A percentile compares a stretch with the other conserved stretches of the same genome.
Conservation (phyloP, 2,888 invertebrate genomes). For the Nematopogon swammerdamellus region DNA sequence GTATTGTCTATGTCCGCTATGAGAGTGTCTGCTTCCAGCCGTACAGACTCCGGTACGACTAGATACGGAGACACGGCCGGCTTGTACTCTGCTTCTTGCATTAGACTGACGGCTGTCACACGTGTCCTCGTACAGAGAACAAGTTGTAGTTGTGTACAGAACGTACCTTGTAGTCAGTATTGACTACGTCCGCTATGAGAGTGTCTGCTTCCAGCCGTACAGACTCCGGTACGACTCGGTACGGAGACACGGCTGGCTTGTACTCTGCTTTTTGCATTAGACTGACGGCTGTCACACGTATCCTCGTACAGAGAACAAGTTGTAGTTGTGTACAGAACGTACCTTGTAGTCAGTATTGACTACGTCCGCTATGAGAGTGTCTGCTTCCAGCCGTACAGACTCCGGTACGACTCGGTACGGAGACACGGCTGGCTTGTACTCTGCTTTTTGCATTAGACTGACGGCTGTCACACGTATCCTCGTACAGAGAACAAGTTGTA, state of each 20-base stretch:
- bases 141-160: too few relatives aligned
- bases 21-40: slow-evolving; percentile 64
- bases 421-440: slow-evolving; percentile 68
- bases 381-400: slow-evolving; percentile 63
- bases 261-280: too few relatives aligned
- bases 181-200: slow-evolving; percentile 66
- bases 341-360: slow-evolving; percentile 42
- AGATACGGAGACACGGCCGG: slow-evolving; percentile 72
- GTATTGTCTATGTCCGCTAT: slow-evolving; percentile 68
- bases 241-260: slow-evolving; percentile 70
- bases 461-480: too few relatives aligned
- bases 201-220: slow-evolving; percentile 65
- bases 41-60: slow-evolving; percentile 64
- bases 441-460: too few relatives aligned
- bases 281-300: too few relatives aligned
- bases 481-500: too few relatives aligned
- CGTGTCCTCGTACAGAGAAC: too few relatives aligned
- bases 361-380: slow-evolving; percentile 67
- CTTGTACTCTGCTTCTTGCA: too few relatives aligned
- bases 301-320: too few relatives aligned
- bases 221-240: slow-evolving; percentile 65
- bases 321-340: too few relatives aligned
- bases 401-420: slow-evolving; percentile 69
- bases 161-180: too few relatives aligned
- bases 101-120: too few relatives aligned